Evolutionary conservation across 2,113 vertebrate species (phyloP), one percentile per base, ranked within the genome.

Genomic region (Mystacornis crossleyi): DNA sequence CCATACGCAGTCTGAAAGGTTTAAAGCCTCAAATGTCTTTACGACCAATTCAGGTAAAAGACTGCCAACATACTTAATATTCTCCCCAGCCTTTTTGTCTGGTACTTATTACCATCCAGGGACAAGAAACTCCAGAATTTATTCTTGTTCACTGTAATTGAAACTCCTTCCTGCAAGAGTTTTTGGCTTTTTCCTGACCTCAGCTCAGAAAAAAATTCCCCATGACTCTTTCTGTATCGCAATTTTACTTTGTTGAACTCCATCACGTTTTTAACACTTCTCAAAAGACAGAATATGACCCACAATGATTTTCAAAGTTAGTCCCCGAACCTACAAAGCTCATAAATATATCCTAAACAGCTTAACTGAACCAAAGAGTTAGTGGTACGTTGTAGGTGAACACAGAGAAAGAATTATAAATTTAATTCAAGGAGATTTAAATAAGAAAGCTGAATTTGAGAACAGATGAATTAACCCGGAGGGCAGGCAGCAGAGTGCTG

Each of bases 121-220:
- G 29, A 95, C 61, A 94, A 69, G 60, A 53, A 93, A 90, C 6
- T 67, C 25, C 53, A 60, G 36, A 89, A 86, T 89, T 81, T 84
- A 33, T 90, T 93, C 77, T 55, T 93, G 31, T 78, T 92, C 82
- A 16, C 31, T 71, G 48, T 54, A 86, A 95, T 50, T 92, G 60
- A 81, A 92, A 67, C 33, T 65, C 40, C 40, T 71, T 71, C 43
- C 55, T 74, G 85, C 40, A 77, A 40, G 72, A 86, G 31, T 4
- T 75, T 94, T 70, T 71, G 40, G 29, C 38, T 82, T 90, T 75
- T 79, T 85, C 62, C 78, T 79, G 73, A 93, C 84, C 70, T 82
- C 60, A 71, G 38, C 40, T 64, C 21, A 67, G 38, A 64, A 87
- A 80, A 92, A 88, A 53, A 4, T 18, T 51, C 23, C 33, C n/a